Conservation (phyloP, 2,113 vertebrate species). For the Prionailurus bengalensis region DNA sequence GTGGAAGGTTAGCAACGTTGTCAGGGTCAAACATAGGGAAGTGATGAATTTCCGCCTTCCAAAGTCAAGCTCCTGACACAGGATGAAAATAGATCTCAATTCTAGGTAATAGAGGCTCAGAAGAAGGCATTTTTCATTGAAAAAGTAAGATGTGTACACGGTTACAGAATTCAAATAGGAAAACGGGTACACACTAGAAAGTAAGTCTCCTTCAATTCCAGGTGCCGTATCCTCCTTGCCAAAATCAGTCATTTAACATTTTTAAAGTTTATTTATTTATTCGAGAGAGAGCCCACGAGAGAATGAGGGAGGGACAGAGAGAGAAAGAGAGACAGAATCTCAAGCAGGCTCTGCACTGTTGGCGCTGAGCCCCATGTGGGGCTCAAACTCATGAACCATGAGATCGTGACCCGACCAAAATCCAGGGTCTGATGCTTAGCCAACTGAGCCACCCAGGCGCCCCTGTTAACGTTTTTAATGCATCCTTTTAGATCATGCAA, state of each 20-base stretch:
- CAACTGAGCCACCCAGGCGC: too few relatives aligned
- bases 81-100: neutral
- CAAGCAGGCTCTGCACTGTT: too few relatives aligned
- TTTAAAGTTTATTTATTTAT: neutral
- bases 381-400: too few relatives aligned
- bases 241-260: neutral
- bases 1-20: neutral
- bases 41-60: neutral
- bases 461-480: neutral
- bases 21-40: neutral
- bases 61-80: slow-evolving; percentile 7
- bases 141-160: neutral
- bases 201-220: neutral
- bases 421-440: too few relatives aligned
- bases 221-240: neutral
- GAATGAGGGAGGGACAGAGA: too few relatives aligned
- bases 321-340: too few relatives aligned
- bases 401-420: too few relatives aligned
- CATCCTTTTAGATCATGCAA: neutral
- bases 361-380: too few relatives aligned
- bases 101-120: neutral
- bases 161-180: neutral
- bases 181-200: neutral
- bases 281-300: too few relatives aligned
- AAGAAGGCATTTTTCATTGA: slow-evolving; percentile 3